A percentile compares a stretch with the other conserved stretches of the same genome.
Conservation (phyloP, 1,140 invertebrate genomes). For the Drepana arcuata region DNA sequence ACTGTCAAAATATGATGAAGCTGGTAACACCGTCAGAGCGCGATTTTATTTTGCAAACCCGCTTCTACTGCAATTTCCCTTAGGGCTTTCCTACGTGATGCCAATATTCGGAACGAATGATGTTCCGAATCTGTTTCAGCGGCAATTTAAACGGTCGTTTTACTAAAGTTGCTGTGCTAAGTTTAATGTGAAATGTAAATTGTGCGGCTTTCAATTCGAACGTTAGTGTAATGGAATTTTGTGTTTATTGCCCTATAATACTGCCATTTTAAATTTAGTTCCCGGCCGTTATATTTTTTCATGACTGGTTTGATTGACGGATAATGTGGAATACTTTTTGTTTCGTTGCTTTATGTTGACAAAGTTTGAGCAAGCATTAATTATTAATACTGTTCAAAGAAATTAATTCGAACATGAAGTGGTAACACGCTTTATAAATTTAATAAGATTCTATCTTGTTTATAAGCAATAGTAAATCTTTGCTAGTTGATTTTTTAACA, state of each 20-base stretch:
- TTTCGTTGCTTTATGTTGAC: too few relatives aligned
- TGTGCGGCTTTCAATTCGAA: slow-evolving; percentile 26
- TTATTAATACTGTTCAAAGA: too few relatives aligned
- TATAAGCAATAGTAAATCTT: too few relatives aligned
- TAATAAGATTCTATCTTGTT: too few relatives aligned
- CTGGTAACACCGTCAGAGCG: too few relatives aligned
- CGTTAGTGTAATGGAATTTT: slow-evolving; percentile 16
- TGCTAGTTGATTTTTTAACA: too few relatives aligned
- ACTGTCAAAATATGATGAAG: too few relatives aligned
- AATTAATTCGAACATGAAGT: not conserved
- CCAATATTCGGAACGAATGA: slow-evolving; percentile 55
- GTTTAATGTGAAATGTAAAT: slow-evolving; percentile 37
- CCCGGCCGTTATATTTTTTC: too few relatives aligned
- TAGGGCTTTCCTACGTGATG: slow-evolving; percentile 50
- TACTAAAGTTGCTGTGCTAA: slow-evolving; percentile 27
- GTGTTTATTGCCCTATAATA: slow-evolving; percentile 26
- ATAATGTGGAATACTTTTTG: too few relatives aligned
- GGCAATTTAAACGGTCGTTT: slow-evolving; percentile 37
- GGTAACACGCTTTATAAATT: not conserved
- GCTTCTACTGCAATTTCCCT: slow-evolving; percentile 49
- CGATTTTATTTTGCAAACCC: slow-evolving; percentile 54
- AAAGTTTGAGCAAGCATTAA: too few relatives aligned
- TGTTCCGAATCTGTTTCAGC: slow-evolving; percentile 44
- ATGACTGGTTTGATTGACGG: too few relatives aligned
- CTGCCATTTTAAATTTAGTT: too few relatives aligned